phyloP scores from a whole-genome alignment of 1,140 invertebrate species.

The silkworm (Bombyx mori) region ASM3026992v2 NC_085110.1:4838001-4838500 shows the following conservation, averaged over 20 bases:
- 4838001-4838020: slow-evolving; percentile 12
- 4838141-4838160: slow-evolving; percentile 58
- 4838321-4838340: slow-evolving; percentile 72
- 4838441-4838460: slow-evolving; percentile 76
- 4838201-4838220: slow-evolving; percentile 74
- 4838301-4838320: slow-evolving; percentile 67
- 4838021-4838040: slow-evolving; percentile 17
- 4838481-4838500: slow-evolving; percentile 74
- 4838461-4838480: slow-evolving; percentile 72
- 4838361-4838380: slow-evolving; percentile 51
- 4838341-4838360: slow-evolving; percentile 74
- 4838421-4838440: slow-evolving; percentile 70
- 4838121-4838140: slow-evolving; percentile 39
- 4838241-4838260: slow-evolving; percentile 47
- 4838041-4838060: slow-evolving; percentile 34
- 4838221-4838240: slow-evolving; percentile 62
- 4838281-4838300: slow-evolving; percentile 41
- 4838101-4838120: slow-evolving; percentile 35
- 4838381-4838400: slow-evolving; percentile 45
- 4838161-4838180: slow-evolving; percentile 55
- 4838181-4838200: slow-evolving; percentile 66
- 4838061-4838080: slow-evolving; percentile 51
- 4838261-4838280: slow-evolving; percentile 49
- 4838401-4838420: slow-evolving; percentile 64
- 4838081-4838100: slow-evolving; percentile 39